These are phyloP conservation scores for Drosophila bocki DNA, from an alignment of 1,140 invertebrate genomes.

Conservation along the genomic window DNA sequence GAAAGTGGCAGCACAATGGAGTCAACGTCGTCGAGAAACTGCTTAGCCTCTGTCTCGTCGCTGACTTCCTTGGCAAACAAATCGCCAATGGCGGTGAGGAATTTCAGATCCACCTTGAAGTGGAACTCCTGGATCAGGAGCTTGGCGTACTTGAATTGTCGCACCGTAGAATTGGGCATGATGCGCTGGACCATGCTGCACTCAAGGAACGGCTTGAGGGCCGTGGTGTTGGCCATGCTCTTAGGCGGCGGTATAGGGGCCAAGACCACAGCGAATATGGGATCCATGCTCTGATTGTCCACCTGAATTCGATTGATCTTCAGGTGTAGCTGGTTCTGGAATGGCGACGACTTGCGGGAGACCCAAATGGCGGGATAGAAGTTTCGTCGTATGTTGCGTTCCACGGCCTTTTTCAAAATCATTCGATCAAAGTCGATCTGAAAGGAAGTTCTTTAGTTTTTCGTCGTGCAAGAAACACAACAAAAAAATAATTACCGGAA, in stretches of 20 bases:
- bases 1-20: constrained; percentile 87
- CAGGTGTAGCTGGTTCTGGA: constrained; percentile 94
- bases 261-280: constrained; percentile 97
- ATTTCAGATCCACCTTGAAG: constrained; percentile 96
- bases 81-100: constrained; percentile 94
- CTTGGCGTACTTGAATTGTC: constrained; percentile 98
- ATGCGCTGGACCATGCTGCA: constrained; percentile 95
- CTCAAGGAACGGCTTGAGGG: constrained; percentile 97
- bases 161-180: constrained; percentile 94
- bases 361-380: constrained; percentile 96
- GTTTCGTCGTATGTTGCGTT: constrained; percentile 89
- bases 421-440: constrained; percentile 90
- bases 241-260: constrained; percentile 97
- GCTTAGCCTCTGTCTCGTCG: constrained; percentile 87
- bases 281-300: constrained; percentile 96
- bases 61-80: constrained; percentile 90
- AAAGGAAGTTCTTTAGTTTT: not conserved
- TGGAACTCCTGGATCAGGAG: constrained; percentile 98
- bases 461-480: too few species aligned
- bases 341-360: constrained; percentile 92
- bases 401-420: constrained; percentile 87
- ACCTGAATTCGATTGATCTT: constrained; percentile 93
- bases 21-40: constrained; percentile 68
- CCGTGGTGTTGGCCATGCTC: constrained; percentile 92
- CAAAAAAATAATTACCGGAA: constrained; percentile 41